These are phyloP conservation scores for Eulithis prunata DNA, from an alignment of 2,888 invertebrate genomes.

Conservation along the genomic window DNA sequence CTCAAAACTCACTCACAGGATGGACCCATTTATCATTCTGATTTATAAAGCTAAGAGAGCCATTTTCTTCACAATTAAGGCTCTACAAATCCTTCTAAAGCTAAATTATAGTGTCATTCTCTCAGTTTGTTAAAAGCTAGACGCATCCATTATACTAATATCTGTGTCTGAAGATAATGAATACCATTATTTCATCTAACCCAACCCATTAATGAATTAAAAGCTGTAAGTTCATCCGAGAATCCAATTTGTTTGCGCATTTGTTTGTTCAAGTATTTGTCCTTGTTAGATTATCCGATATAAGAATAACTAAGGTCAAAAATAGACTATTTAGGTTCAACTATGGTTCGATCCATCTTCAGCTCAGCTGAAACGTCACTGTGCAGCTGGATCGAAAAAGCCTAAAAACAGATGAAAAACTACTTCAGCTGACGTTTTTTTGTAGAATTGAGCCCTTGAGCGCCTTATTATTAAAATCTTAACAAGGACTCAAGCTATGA, in stretches of 20 bases:
- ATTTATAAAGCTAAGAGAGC: conserved; percentile 6
- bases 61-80: neutral
- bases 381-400: no score
- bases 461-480: conserved; percentile 1
- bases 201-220: conserved; percentile 19
- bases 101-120: conserved; percentile 5
- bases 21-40: conserved; percentile 5
- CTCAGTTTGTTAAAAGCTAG: conserved; percentile 24
- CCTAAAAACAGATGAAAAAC: no score
- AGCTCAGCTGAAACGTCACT: no score
- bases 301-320: no score
- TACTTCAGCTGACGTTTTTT: no score
- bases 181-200: conserved; percentile 19
- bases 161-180: conserved; percentile 15
- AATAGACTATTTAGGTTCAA: no score
- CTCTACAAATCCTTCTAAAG: conserved; percentile 4
- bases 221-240: neutral
- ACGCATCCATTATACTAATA: conserved; percentile 18
- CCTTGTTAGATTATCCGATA: no score
- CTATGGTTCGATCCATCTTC: no score
- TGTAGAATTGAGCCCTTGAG: neutral
- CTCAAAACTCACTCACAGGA: no score
- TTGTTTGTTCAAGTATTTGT: no score
- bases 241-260: neutral
- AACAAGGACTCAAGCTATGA: neutral